phyloP scores from a whole-genome alignment of 1,140 invertebrate species.

The Drosophila rhopaloa region DNA sequence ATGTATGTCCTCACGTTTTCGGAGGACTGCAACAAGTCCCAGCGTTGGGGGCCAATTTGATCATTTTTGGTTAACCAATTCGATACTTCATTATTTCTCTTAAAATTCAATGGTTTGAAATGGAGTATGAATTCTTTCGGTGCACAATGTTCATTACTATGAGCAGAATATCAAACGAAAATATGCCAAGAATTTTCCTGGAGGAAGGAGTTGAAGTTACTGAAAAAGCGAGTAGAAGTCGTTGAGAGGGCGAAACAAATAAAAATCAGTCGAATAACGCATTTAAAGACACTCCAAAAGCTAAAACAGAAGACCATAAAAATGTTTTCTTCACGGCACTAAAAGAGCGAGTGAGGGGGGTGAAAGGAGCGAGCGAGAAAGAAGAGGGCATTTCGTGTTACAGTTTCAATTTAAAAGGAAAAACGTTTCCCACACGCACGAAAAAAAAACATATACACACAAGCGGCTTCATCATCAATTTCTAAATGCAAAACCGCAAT shows the following conservation, averaged over 20 bases:
- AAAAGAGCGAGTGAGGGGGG: constrained; percentile 5
- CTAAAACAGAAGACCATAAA: constrained; percentile 66
- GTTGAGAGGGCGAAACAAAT: constrained; percentile 41
- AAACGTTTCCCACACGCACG: constrained; percentile 65
- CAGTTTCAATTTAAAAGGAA: constrained; percentile 77
- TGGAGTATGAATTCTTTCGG: neutral
- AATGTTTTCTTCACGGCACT: constrained; percentile 63
- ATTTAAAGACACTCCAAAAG: constrained; percentile 73
- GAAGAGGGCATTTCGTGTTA: constrained; percentile 60
- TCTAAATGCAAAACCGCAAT: constrained; percentile 80
- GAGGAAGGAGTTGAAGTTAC: constrained; percentile 38
- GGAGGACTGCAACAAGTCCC: no score
- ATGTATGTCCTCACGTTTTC: no score
- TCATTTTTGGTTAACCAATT: neutral
- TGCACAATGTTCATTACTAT: constrained; percentile 19
- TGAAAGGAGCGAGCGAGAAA: neutral
- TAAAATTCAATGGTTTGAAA: neutral
- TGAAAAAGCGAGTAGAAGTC: neutral
- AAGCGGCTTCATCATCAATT: constrained; percentile 72
- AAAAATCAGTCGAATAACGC: constrained; percentile 75
- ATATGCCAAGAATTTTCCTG: constrained; percentile 64
- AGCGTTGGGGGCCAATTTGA: no score
- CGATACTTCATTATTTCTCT: no score
- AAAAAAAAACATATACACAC: constrained; percentile 6
- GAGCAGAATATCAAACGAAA: constrained; percentile 53